These are phyloP conservation scores for Bubalus kerabau DNA, from an alignment of 2,113 vertebrate genomes.

Conservation along the genomic window DNA sequence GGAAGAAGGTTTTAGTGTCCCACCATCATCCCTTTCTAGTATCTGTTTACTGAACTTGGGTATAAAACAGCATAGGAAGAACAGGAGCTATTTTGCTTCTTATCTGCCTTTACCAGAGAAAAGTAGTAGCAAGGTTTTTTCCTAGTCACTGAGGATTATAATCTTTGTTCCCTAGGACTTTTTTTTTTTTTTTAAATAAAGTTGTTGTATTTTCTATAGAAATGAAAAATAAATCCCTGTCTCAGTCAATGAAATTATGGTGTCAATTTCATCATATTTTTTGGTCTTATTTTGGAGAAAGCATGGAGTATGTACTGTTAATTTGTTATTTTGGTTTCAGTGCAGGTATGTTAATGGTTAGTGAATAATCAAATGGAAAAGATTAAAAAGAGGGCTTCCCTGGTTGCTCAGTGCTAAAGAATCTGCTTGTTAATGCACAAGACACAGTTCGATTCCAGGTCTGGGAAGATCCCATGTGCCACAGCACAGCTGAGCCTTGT, in stretches of 20 bases:
- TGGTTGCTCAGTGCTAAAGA: background rate
- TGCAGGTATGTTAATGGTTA: background rate
- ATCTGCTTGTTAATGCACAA: background rate
- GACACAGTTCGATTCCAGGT: background rate
- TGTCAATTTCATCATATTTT: background rate
- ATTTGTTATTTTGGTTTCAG: background rate
- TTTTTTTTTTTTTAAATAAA: background rate
- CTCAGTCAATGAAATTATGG: background rate
- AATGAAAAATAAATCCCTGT: background rate
- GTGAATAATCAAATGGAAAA: conserved; percentile 17
- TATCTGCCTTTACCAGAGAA: background rate
- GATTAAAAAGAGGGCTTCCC: background rate
- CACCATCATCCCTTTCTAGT: background rate
- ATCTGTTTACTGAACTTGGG: background rate
- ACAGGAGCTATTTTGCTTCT: background rate
- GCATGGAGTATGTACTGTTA: background rate
- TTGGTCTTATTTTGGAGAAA: conserved; percentile 5
- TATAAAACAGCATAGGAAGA: background rate
- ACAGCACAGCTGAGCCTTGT: background rate
- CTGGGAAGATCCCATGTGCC: background rate
- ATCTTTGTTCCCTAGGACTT: background rate
- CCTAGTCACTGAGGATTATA: background rate
- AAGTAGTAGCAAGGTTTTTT: background rate
- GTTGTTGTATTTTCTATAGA: background rate
- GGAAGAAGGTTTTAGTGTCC: background rate